A percentile compares a stretch with the other conserved stretches of the same genome.
These are phyloP conservation scores for Spizaetus ornatus DNA, from an alignment of 2,113 vertebrate genomes.

Conservation along the genomic window DNA sequence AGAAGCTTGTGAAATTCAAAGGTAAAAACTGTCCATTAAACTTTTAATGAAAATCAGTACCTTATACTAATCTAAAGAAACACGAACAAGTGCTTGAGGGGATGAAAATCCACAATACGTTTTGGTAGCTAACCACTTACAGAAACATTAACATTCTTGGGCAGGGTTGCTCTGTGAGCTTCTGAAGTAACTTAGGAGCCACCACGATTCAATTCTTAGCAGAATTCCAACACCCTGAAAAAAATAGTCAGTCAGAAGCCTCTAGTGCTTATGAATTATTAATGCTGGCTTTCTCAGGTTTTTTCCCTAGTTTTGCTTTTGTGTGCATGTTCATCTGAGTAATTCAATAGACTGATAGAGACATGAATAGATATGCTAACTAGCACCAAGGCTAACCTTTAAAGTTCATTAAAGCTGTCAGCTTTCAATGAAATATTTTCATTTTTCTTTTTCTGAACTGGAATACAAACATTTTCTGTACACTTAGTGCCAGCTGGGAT, in stretches of 20 bases:
- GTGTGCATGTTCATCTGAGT: constrained; percentile 68
- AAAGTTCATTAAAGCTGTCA: constrained; percentile 75
- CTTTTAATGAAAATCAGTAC: constrained; percentile 68
- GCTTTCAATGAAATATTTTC: constrained; percentile 75
- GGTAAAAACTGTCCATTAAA: constrained; percentile 73
- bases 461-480: constrained; percentile 74
- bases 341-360: constrained; percentile 76
- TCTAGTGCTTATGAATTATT: constrained; percentile 77
- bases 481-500: constrained; percentile 47
- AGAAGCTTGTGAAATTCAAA: constrained; percentile 76
- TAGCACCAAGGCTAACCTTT: constrained; percentile 74
- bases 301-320: constrained; percentile 71
- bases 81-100: constrained; percentile 65
- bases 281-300: constrained; percentile 63
- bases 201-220: constrained; percentile 64
- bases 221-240: constrained; percentile 51
- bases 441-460: constrained; percentile 58
- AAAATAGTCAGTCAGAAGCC: constrained; percentile 63
- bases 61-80: constrained; percentile 71
- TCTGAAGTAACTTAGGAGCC: constrained; percentile 64
- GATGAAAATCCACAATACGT: constrained; percentile 63
- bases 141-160: constrained; percentile 66
- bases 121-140: constrained; percentile 68
- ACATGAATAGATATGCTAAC: constrained; percentile 79
- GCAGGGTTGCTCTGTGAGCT: constrained; percentile 30